phyloP scores from a whole-genome alignment of 92 coral and sea anemone species.

The Virgularia gustaviana region DNA sequence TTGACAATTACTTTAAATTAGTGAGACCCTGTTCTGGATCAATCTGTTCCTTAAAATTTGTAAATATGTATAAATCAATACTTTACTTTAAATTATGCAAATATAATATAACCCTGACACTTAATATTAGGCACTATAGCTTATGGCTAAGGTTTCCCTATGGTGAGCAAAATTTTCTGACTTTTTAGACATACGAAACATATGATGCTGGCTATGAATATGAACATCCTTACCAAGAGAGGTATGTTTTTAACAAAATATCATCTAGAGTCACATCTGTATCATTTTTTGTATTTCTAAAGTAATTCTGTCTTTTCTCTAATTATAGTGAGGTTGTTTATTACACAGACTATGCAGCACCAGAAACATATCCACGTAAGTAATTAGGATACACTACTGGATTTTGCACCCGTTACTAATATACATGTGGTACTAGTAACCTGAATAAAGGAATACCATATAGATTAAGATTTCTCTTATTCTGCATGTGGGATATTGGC shows the following conservation, averaged over 20 bases:
- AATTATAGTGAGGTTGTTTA: conserved; percentile 67
- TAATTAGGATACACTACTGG: too few species aligned
- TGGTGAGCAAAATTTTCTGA: background rate
- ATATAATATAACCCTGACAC: conserved; percentile 2
- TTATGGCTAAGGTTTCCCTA: background rate
- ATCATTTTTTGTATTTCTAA: conserved; percentile 3
- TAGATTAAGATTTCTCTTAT: too few species aligned
- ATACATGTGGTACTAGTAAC: too few species aligned
- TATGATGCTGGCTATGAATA: conserved; percentile 81
- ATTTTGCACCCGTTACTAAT: too few species aligned
- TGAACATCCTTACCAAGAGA: conserved; percentile 89
- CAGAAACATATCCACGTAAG: conserved; percentile 84
- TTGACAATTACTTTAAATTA: conserved; percentile 40
- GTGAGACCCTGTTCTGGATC: conserved; percentile 30
- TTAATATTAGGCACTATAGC: background rate
- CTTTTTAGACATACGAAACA: conserved; percentile 67
- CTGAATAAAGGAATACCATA: too few species aligned
- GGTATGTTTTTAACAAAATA: conserved; percentile 51
- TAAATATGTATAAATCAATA: conserved; percentile 39
- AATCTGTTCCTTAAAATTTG: conserved; percentile 36
- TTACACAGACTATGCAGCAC: conserved; percentile 64
- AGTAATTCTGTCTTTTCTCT: background rate
- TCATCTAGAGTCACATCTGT: background rate
- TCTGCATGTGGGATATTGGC: too few species aligned
- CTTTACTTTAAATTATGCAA: conserved; percentile 4